These are phyloP conservation scores for Archivesica marissinica DNA, from an alignment of 1,140 invertebrate species.

Conservation along the genomic window DNA sequence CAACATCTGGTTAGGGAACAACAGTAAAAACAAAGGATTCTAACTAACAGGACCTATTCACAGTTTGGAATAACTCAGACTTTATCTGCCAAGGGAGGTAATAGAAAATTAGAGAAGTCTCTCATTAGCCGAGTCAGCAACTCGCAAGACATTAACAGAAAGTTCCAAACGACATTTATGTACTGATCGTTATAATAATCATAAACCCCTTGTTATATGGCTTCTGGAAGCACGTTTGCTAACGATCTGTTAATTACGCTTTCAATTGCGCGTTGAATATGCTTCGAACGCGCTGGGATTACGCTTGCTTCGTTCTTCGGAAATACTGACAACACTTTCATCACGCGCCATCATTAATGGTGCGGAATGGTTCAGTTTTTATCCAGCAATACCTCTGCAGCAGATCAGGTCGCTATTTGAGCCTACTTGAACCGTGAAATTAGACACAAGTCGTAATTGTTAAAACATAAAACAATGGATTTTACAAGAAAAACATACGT, in stretches of 20 bases:
- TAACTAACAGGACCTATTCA: no score
- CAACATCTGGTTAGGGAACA: no score
- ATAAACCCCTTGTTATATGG: no score
- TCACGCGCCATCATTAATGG: conserved; percentile 21
- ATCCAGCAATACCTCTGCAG: conserved; percentile 3
- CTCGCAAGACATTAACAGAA: no score
- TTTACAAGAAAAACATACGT: conserved; percentile 7
- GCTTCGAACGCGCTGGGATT: background rate
- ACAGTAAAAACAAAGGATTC: no score
- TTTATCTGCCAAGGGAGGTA: no score
- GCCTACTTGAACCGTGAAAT: conserved; percentile 26
- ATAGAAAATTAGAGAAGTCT: no score
- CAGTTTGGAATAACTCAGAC: no score
- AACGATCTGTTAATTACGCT: conserved; percentile 27
- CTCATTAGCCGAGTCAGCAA: no score
- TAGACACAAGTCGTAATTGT: conserved; percentile 14
- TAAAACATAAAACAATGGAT: conserved; percentile 9
- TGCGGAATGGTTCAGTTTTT: conserved; percentile 16
- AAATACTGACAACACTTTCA: background rate
- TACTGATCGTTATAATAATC: no score
- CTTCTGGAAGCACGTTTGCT: no score
- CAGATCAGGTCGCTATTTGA: conserved; percentile 19
- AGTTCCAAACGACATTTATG: no score
- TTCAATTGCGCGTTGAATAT: conserved; percentile 24
- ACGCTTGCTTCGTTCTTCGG: background rate